Base-by-base conservation (phyloP, 2,113 vertebrate genomes). In the Tenrec ecaudatus region DNA sequence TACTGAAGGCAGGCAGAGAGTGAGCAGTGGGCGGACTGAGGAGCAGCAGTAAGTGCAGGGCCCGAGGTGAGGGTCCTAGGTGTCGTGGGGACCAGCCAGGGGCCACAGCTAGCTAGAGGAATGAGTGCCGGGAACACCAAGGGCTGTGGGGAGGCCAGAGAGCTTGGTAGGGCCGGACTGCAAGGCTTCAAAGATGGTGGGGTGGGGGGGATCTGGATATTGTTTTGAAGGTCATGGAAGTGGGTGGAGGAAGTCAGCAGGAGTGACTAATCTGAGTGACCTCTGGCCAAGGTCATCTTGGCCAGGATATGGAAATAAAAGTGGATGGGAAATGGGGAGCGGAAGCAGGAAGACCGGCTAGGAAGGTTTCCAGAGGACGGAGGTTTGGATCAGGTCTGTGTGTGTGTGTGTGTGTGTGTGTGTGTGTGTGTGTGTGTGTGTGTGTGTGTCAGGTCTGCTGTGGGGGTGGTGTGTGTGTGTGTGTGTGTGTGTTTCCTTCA, bases 71-170 rank as follows among this genome's bases (percentile, higher is more conserved):
- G 36, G 40, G 40, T 29, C 43, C 82, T 31, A 29, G 57, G 25
- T 19, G 79, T n/a, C 77, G 38, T 33, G 6, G 90, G 58, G 80
- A 36, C 14, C 29, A n/a, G 57, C 68, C 6, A 57, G 69, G 23
- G 25, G n/a, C 19, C 2, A 1, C 27, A 80, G 38, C 77, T 66
- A 79, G 16, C 71, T 57, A 40, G 64, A 38, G 7, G 0, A 2
- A 2, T 3, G 75, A 43, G 12, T 12, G 14, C 4, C 15, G 40
- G 22, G 14, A 29, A 27, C 40, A 11, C 10, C 6, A 53, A 47
- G 31, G 6, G 23, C 1, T 1, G 12, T 6, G 3, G 25, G 15
- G 3, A 0, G 3, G 25, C 11, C 5, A 0, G 3, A 10, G 11
- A 36, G 29, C 9, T 31, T 4, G 4, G 10, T 17, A 9, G 0